Evolutionary conservation across 1,140 invertebrate genomes (phyloP).

Genomic region (Cyrtorhinus lividipennis): DNA sequence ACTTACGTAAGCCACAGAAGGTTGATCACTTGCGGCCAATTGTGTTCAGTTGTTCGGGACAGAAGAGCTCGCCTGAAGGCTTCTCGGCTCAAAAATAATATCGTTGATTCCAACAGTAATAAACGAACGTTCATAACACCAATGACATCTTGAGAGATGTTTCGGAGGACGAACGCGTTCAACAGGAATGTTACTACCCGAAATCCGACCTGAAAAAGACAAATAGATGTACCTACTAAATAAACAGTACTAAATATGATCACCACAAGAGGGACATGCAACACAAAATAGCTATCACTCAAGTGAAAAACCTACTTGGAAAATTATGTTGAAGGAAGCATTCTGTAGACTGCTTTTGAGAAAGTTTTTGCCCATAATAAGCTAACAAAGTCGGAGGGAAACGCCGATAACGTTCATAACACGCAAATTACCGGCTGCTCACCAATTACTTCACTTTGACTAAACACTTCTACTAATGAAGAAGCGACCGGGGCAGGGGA

Average conservation of each 20-base stretch:
- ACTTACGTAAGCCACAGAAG: slow-evolving; percentile 84
- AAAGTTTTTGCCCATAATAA: slow-evolving; percentile 27
- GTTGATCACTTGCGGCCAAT: slow-evolving; percentile 83
- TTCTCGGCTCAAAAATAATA: slow-evolving; percentile 81
- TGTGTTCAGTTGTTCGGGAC: slow-evolving; percentile 55
- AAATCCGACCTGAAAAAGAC: slow-evolving; percentile 44
- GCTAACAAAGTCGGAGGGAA: background rate
- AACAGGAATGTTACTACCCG: slow-evolving; percentile 73
- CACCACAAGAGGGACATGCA: too few species aligned
- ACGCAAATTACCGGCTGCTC: too few species aligned
- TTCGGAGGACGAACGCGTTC: slow-evolving; percentile 84
- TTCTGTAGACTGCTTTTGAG: slow-evolving; percentile 55
- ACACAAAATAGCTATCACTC: too few species aligned
- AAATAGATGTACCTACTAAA: slow-evolving; percentile 19
- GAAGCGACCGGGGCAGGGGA: too few species aligned
- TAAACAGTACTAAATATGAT: too few species aligned
- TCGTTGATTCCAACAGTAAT: slow-evolving; percentile 78
- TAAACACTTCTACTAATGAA: too few species aligned
- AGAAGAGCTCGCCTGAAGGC: slow-evolving; percentile 82
- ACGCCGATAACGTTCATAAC: background rate
- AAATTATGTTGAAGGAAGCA: slow-evolving; percentile 75
- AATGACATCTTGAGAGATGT: slow-evolving; percentile 74
- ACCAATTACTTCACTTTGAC: too few species aligned
- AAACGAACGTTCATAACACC: slow-evolving; percentile 92
- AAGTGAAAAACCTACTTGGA: slow-evolving; percentile 48